Conservation (phyloP, 2,888 invertebrate species). For the Tetrapedia diversipes region DNA sequence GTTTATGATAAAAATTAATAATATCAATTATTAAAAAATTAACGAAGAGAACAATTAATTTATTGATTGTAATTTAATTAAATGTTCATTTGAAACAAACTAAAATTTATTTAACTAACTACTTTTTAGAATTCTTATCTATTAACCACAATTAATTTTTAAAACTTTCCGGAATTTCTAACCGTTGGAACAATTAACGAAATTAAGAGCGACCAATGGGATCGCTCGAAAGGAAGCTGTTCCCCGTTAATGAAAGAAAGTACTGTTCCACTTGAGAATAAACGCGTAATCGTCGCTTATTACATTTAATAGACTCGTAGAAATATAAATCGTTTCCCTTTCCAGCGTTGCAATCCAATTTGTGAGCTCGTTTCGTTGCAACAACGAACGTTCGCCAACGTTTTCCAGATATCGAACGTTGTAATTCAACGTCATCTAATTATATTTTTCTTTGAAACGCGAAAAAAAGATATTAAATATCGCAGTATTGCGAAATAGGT, state of each 20-base stretch:
- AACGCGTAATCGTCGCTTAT: conserved; percentile 23
- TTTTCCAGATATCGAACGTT: not conserved
- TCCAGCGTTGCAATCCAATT: conserved; percentile 6
- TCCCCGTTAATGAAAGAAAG: conserved; percentile 25
- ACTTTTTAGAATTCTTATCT: too few species aligned
- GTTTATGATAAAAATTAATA: too few species aligned
- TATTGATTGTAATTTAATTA: too few species aligned
- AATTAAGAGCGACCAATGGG: not conserved
- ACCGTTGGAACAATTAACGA: not conserved
- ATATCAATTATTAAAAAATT: too few species aligned
- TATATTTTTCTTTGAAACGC: too few species aligned
- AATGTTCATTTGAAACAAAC: too few species aligned
- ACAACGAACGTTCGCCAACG: not conserved
- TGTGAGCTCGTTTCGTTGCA: not conserved
- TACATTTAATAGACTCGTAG: conserved; percentile 19
- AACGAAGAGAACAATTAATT: too few species aligned
- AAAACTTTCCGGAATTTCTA: not conserved
- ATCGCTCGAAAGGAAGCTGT: conserved; percentile 5
- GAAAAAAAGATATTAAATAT: conserved; percentile 1
- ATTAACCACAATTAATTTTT: too few species aligned
- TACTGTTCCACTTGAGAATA: conserved; percentile 9
- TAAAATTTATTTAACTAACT: too few species aligned
- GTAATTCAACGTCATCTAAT: too few species aligned
- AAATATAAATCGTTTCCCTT: conserved; percentile 11
- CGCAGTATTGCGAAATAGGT: not conserved